These are phyloP conservation scores for Muntiacus reevesi DNA, from an alignment of 2,113 vertebrate genomes.

Conservation along the genomic window DNA sequence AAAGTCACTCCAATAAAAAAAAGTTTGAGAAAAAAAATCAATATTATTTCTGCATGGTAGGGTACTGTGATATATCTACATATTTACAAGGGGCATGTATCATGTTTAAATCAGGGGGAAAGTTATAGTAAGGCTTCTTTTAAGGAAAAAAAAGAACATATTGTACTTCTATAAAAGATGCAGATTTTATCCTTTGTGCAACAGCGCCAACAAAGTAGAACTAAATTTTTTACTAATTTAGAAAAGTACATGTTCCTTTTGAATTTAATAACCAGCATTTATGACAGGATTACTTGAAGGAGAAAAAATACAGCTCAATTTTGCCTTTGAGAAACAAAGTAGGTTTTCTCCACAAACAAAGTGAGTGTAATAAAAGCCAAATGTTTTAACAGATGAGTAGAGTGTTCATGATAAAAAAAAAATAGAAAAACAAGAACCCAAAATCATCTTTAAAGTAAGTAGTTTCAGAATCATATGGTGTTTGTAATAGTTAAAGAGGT, in stretches of 20 bases:
- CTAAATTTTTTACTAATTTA: conserved; percentile 2
- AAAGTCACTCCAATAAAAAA: background rate
- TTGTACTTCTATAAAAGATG: background rate
- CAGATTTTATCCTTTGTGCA: background rate
- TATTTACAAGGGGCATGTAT: background rate
- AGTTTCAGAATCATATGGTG: background rate
- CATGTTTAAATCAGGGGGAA: background rate
- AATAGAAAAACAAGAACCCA: background rate
- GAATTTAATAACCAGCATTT: conserved; percentile 30
- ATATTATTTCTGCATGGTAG: background rate
- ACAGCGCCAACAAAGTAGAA: background rate
- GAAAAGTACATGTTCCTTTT: background rate
- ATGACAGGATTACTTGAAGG: conserved; percentile 17
- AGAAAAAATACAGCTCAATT: background rate
- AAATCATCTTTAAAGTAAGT: conserved; percentile 18
- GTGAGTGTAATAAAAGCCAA: conserved; percentile 44
- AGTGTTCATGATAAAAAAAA: background rate
- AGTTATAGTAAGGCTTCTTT: background rate
- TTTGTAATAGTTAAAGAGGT: background rate
- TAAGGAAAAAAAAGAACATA: background rate
- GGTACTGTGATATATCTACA: background rate
- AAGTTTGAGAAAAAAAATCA: background rate
- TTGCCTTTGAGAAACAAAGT: conserved; percentile 29
- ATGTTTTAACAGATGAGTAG: conserved; percentile 46
- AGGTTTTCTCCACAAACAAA: conserved; percentile 9